Evolutionary conservation across 2,113 vertebrate species (phyloP).

Genomic region (Psittacara wagleri): DNA sequence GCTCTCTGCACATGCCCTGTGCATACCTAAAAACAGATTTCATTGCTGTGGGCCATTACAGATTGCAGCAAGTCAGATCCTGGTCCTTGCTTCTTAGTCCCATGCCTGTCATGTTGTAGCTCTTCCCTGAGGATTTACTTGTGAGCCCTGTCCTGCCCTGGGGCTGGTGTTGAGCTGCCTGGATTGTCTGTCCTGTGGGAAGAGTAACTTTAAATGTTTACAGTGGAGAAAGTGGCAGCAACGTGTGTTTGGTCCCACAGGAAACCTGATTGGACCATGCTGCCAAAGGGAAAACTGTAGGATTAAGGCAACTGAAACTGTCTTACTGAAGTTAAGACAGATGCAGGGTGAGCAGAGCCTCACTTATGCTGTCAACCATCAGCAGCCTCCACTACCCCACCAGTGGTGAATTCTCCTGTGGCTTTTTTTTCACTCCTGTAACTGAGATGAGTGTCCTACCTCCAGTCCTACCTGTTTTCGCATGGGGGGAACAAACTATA

Average conservation of each 20-base stretch:
- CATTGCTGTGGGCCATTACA: neutral
- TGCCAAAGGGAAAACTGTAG: neutral
- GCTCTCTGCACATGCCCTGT: rapidly evolving
- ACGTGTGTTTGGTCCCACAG: neutral
- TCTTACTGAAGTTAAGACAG: neutral
- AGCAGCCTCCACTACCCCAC: neutral
- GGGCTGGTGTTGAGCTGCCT: neutral
- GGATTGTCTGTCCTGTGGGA: neutral
- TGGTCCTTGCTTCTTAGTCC: neutral
- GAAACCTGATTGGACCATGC: neutral
- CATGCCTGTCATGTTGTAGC: neutral
- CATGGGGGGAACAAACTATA: neutral
- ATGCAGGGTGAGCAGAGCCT: neutral
- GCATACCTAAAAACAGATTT: neutral
- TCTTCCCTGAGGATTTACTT: neutral
- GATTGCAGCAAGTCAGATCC: neutral
- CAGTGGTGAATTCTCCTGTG: neutral
- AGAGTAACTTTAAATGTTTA: neutral
- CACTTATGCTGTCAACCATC: neutral
- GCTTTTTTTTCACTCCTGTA: neutral
- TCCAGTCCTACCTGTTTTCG: neutral
- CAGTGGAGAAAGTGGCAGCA: neutral
- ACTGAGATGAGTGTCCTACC: neutral
- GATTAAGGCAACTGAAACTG: neutral
- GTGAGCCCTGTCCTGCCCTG: neutral